These are phyloP conservation scores for Alca torda DNA, from an alignment of 2,797 vertebrate species.

Conservation along the genomic window DNA sequence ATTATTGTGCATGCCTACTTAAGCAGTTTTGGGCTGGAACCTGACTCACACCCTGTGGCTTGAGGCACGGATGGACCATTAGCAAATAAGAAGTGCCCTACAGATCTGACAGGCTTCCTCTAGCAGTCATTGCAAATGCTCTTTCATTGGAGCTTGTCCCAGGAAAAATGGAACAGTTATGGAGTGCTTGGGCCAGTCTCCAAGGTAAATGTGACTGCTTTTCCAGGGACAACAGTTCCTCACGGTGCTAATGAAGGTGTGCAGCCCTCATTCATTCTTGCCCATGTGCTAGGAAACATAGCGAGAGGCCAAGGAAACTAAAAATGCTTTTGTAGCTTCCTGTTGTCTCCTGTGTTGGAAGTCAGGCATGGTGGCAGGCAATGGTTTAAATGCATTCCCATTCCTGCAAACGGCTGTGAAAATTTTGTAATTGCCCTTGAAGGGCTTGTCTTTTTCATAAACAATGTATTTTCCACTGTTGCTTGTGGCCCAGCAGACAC, in stretches of 20 bases:
- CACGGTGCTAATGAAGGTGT: neutral
- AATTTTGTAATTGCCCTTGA: neutral
- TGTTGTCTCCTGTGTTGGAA: neutral
- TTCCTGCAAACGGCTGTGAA: neutral
- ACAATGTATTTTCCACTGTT: neutral
- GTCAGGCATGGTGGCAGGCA: neutral
- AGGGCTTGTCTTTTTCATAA: neutral
- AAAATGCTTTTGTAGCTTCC: neutral
- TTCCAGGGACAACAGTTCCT: neutral
- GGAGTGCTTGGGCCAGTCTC: neutral
- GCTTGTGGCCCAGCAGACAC: neutral
- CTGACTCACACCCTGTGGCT: neutral
- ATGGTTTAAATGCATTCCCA: neutral
- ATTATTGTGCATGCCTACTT: neutral
- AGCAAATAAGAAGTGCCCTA: neutral
- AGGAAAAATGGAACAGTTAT: neutral
- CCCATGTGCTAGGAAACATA: neutral
- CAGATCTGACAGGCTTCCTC: neutral
- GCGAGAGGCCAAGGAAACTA: neutral
- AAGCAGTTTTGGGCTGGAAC: neutral
- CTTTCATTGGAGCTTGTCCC: neutral
- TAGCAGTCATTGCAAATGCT: neutral
- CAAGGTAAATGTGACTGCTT: neutral
- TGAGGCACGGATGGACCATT: neutral
- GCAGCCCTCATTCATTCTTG: neutral